Conservation (phyloP, 35 echinoderm and acorn worm species). For the Strongylocentrotus purpuratus region DNA sequence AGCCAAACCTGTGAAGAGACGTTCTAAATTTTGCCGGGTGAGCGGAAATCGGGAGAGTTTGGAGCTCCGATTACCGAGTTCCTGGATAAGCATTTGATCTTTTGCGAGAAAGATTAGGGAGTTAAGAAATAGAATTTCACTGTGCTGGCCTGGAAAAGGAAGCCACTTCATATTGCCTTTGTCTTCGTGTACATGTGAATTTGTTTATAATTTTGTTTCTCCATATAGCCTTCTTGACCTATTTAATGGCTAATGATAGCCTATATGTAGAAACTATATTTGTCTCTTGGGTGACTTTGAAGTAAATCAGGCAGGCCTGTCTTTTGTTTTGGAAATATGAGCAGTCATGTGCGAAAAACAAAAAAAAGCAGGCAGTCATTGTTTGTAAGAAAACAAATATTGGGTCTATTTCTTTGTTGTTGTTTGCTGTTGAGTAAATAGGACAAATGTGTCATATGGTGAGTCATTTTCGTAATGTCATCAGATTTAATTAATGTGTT, state of each 20-base stretch:
- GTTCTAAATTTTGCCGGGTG: constrained; percentile 15
- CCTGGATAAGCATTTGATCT: constrained; percentile 32
- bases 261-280: not conserved
- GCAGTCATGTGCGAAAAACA: not conserved
- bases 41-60: constrained; percentile 30
- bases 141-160: not conserved
- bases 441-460: not conserved
- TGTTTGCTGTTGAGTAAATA: not conserved
- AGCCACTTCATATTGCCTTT: not conserved
- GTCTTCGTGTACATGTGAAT: not conserved
- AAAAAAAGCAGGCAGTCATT: not conserved
- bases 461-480: no score
- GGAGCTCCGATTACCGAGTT: constrained; percentile 14
- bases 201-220: not conserved
- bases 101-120: not conserved
- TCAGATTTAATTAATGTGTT: no score
- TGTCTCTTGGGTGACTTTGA: not conserved
- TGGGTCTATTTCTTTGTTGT: not conserved
- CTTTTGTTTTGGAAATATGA: not conserved
- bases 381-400: not conserved
- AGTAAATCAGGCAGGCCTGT: not conserved
- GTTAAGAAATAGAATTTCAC: not conserved
- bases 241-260: not conserved
- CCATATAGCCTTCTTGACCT: not conserved
- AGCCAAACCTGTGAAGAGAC: constrained; percentile 41